Evolutionary conservation across 2,113 vertebrate species (phyloP), one percentile per base, ranked within the genome.

Genomic region (Rostratula benghalensis): DNA sequence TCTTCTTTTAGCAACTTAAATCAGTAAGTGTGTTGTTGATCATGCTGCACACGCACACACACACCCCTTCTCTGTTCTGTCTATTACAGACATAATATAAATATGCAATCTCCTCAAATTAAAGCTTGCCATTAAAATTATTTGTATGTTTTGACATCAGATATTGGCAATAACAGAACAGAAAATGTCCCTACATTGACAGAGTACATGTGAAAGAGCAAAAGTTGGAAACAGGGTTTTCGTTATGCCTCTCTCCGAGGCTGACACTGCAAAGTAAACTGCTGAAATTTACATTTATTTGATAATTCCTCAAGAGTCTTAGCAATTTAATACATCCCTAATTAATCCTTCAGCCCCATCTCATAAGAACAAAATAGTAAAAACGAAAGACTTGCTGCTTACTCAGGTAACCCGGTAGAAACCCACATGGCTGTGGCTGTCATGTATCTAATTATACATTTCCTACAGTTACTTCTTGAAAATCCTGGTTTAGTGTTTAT

Each of bases 401-500:
- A 43, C 1, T 27, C 11, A 48, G 13, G 13, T 17, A 59, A 31
- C 5, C 8, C 68, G 27, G 13, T 45, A 83, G 35, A 71, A 60
- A 39, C 5, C 39, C 5, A 5, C 11, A 45, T 27, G 2, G 7
- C 16, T 63, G 22, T 1, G 2, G 27, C 16, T 73, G n/a, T 50
- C 33, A 4, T 15, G 1, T 0, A 3, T 13, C 12, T 67, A 90
- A 41, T 18, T 65, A 17, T 1, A 2, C 23, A 18, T n/a, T 87
- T 91, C 39, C 30, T 63, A 30, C 9, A 82, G 3, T 1, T 64
- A n/a, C 67, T 94, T 75, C 23, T 13, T 37, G 16, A 81, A 89
- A 89, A 78, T 41, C 2, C 4, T 25, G 9, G 14, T 2, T 8
- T 68, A 56, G 9, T 63, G 3, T 63, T 57, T 31, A 28, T 7